phyloP scores from a whole-genome alignment of 2,113 vertebrate species.

The Xyrauchen texanus region DNA sequence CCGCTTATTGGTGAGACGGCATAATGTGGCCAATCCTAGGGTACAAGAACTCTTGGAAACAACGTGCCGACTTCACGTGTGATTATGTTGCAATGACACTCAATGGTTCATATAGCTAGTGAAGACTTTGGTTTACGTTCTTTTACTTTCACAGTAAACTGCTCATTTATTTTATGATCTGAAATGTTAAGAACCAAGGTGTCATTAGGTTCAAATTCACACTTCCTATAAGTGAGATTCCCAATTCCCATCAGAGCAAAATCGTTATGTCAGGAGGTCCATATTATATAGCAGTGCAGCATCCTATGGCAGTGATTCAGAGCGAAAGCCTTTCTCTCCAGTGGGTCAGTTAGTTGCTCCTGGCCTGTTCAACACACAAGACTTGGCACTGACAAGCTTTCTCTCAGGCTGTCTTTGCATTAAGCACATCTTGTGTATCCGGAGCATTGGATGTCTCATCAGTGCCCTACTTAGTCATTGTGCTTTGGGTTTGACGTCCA shows the following conservation, averaged over 20 bases:
- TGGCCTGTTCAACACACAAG: conserved; percentile 57
- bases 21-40: too few relatives aligned
- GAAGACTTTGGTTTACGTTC: neutral
- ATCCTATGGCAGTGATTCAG: neutral
- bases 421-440: conserved; percentile 24
- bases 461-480: conserved; percentile 52
- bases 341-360: conserved; percentile 56
- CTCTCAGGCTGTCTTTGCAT: conserved; percentile 3
- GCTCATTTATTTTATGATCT: neutral
- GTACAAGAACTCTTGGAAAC: too few relatives aligned
- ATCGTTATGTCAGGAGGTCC: neutral
- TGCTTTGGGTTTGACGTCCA: conserved; percentile 37
- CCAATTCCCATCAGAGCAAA: neutral
- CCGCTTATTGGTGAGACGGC: too few relatives aligned
- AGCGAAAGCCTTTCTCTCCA: conserved; percentile 40
- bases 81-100: neutral
- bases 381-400: conserved; percentile 54
- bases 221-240: too few relatives aligned
- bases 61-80: too few relatives aligned
- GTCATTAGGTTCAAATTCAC: too few relatives aligned
- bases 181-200: too few relatives aligned
- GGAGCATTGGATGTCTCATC: conserved; percentile 35
- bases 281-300: neutral
- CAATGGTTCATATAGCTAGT: neutral
- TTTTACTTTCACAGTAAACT: neutral